Conservation (phyloP, 2,888 invertebrate genomes). For the Scaptomyza polygonia region DNA sequence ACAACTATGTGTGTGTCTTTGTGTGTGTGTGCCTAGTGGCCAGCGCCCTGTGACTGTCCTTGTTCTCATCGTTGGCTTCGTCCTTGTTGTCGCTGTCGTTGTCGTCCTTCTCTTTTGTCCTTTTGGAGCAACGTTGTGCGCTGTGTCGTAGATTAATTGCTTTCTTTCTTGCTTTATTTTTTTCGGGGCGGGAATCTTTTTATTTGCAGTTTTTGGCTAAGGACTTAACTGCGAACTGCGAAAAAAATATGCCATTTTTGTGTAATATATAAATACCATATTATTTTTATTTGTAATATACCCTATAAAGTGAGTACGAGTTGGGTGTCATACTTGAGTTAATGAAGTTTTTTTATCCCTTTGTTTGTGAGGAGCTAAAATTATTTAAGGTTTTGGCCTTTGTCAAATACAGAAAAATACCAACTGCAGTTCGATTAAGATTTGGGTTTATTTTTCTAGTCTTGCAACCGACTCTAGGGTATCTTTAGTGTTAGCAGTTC, state of each 20-base stretch:
- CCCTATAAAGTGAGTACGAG: not conserved
- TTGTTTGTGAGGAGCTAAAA: no score
- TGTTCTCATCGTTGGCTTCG: not conserved
- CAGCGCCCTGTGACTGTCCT: not conserved
- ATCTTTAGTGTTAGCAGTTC: not conserved
- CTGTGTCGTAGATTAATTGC: constrained; percentile 82
- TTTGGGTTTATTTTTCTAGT: no score
- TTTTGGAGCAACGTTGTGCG: constrained; percentile 39
- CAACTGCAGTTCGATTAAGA: no score
- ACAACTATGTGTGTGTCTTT: not conserved
- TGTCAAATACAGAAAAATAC: no score
- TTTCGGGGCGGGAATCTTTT: not conserved
- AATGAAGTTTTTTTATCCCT: no score
- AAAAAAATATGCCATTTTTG: constrained; percentile 59
- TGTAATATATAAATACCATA: constrained; percentile 75
- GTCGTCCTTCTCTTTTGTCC: constrained; percentile 6
- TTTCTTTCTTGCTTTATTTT: constrained; percentile 61
- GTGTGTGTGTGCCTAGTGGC: not conserved
- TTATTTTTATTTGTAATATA: constrained; percentile 41
- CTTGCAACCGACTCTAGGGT: constrained; percentile 4
- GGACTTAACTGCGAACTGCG: constrained; percentile 1
- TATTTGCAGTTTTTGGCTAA: constrained; percentile 24
- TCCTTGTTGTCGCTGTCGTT: not conserved
- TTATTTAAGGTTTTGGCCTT: no score
- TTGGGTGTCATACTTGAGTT: no score